Evolutionary conservation across 2,888 invertebrate species (phyloP).

Genomic region (Drosophila dives): DNA sequence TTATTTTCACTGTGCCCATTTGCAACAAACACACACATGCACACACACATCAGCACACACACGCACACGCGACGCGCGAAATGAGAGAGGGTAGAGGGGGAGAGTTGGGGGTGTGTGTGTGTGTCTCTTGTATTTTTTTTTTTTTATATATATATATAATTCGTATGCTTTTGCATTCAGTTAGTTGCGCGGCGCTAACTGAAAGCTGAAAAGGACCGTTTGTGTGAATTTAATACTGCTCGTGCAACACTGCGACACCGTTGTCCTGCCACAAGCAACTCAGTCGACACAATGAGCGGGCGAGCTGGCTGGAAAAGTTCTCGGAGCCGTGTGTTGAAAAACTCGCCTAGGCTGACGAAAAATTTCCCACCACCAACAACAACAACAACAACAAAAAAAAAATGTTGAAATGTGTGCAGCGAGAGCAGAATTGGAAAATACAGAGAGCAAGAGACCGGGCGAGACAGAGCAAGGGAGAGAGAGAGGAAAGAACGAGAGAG

Average conservation of each 20-base stretch:
- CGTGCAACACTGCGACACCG: conserved; percentile 59
- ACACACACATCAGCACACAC: conserved; percentile 32
- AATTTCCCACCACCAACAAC: conserved; percentile 69
- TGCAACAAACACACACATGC: conserved; percentile 43
- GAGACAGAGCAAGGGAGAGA: conserved; percentile 2
- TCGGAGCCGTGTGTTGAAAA: conserved; percentile 59
- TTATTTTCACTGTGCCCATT: conserved; percentile 74
- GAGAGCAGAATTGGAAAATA: conserved; percentile 36
- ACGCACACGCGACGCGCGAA: conserved; percentile 24
- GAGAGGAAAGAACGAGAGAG: not conserved
- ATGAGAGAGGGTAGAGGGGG: conserved; percentile 8
- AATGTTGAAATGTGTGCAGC: conserved; percentile 32
- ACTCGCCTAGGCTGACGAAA: conserved; percentile 41
- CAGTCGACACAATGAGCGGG: conserved; percentile 84
- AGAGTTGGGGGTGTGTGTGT: conserved; percentile 20
- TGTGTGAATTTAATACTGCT: not conserved
- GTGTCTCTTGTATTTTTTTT: not conserved
- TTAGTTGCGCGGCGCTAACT: conserved; percentile 43
- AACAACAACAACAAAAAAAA: conserved; percentile 11
- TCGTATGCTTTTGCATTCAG: conserved; percentile 43
- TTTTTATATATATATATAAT: not conserved
- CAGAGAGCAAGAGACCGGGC: conserved; percentile 2
- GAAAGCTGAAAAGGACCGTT: conserved; percentile 30
- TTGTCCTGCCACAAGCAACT: conserved; percentile 85
- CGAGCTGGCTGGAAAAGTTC: conserved; percentile 76